These are phyloP conservation scores for Myotis davidii DNA, from an alignment of 2,113 vertebrate species.

Conservation along the genomic window DNA sequence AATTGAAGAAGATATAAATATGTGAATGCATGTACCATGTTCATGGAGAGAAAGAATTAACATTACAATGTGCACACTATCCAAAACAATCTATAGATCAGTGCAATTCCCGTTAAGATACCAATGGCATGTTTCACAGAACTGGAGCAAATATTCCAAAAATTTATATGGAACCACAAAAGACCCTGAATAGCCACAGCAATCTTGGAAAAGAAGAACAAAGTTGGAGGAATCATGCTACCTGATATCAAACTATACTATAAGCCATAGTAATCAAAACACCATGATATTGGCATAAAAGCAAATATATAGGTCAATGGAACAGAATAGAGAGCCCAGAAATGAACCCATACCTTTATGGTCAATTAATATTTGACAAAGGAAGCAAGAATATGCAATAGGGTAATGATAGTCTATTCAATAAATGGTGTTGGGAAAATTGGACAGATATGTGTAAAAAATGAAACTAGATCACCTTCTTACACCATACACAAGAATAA, in stretches of 20 bases:
- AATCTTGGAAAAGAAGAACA: neutral
- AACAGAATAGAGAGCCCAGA: neutral
- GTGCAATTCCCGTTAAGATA: neutral
- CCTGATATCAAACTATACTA: neutral
- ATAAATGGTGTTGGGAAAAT: neutral
- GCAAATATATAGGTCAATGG: neutral
- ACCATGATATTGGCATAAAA: neutral
- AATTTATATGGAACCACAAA: neutral
- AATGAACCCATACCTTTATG: neutral
- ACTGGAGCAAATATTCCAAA: neutral
- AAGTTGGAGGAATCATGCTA: neutral
- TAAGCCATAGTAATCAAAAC: neutral
- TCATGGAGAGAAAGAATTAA: neutral
- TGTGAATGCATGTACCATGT: neutral
- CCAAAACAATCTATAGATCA: neutral
- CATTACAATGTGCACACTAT: neutral
- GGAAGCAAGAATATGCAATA: neutral
- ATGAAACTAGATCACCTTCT: neutral
- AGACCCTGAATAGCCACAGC: neutral
- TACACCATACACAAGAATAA: neutral
- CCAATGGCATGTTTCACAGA: neutral
- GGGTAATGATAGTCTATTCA: neutral
- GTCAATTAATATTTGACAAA: neutral
- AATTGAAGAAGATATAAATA: neutral
- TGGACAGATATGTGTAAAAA: neutral